Conservation (phyloP, 2,797 vertebrate species). For the Ptychadena robeensis region DNA sequence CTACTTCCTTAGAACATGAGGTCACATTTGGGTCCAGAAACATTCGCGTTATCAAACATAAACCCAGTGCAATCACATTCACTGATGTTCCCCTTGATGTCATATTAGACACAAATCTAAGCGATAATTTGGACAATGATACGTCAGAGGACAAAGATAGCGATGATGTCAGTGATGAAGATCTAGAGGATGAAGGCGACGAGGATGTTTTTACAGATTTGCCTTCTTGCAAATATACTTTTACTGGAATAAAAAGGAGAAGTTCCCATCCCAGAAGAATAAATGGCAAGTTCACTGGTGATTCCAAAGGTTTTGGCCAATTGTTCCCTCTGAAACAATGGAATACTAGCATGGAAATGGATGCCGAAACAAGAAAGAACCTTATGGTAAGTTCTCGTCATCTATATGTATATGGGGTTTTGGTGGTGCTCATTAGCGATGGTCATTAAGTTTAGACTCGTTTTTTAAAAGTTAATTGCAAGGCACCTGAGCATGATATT, state of each 20-base stretch:
- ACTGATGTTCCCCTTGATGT: constrained; percentile 66
- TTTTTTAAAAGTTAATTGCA: too few relatives aligned
- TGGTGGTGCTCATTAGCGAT: too few relatives aligned
- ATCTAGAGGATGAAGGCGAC: constrained; percentile 63
- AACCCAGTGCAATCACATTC: constrained; percentile 79
- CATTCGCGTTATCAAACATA: constrained; percentile 77
- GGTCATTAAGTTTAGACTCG: too few relatives aligned
- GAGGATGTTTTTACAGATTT: constrained; percentile 74
- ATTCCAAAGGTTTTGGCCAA: constrained; percentile 55
- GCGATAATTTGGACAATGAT: constrained; percentile 70
- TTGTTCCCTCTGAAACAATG: constrained; percentile 35
- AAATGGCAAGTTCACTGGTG: constrained; percentile 38
- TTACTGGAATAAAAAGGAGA: constrained; percentile 62
- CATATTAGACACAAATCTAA: constrained; percentile 60
- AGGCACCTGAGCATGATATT: too few relatives aligned
- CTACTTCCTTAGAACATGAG: constrained; percentile 19
- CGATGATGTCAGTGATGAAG: constrained; percentile 67
- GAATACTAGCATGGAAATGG: constrained; percentile 56
- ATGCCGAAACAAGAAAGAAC: constrained; percentile 60
- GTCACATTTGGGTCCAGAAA: constrained; percentile 60
- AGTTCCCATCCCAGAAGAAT: constrained; percentile 65
- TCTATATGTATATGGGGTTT: too few relatives aligned
- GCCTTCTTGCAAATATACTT: constrained; percentile 63
- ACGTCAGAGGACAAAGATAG: constrained; percentile 71
- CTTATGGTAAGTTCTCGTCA: constrained; percentile 64